Base-by-base conservation (phyloP, 1,140 invertebrate genomes). In the Archegozetes longisetosus region DNA sequence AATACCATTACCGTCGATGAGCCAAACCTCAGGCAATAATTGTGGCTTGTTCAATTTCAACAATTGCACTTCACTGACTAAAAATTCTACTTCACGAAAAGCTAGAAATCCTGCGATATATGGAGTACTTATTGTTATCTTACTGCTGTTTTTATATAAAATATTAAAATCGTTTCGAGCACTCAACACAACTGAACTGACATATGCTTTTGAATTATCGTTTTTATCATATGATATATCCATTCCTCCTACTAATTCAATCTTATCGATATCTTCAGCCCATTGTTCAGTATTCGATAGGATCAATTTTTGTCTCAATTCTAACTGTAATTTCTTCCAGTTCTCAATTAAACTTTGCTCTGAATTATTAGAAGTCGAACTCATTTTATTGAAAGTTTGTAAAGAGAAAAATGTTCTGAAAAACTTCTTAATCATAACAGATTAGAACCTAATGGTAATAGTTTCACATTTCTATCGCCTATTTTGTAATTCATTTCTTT, bases 1-100 rank as follows among this genome's bases (percentile, higher is more conserved):
- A 9, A 70, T 63, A 20, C 73, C 73, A 67, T 74, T 74, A 47
- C 73, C 73, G 68, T 74, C 73, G 13, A 74, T 67, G 53, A 74
- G 62, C n/a, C 72, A 65, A 22, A 70, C 64, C 67, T 71, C 54
- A 20, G 72, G 73, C 24, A 64, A 52, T 27, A 67, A 68, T 25
- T 71, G 50, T 12, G 72, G 71, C 3, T 68, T 54, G 2, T 59
- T 58, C 27, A 53, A 17, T 55, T 66, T 65, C 13, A 74, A 61
- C 24, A 62, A 64, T 1, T 69, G 32, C 51, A 71, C 66, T 58
- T 66, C 61, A 6, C 66, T 57, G 13, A 70, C 53, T 2, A 73
- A 60, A 32, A 70, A 68, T 6, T 66, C 64, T 0, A 66, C 69
- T 61, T 74, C 73, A 46, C 73, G 61, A 61, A 74, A 74, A 4